Evolutionary conservation across 2,797 vertebrate species (phyloP), one percentile per base, ranked within the genome.

Genomic region (Dendrocincla fuliginosa): DNA sequence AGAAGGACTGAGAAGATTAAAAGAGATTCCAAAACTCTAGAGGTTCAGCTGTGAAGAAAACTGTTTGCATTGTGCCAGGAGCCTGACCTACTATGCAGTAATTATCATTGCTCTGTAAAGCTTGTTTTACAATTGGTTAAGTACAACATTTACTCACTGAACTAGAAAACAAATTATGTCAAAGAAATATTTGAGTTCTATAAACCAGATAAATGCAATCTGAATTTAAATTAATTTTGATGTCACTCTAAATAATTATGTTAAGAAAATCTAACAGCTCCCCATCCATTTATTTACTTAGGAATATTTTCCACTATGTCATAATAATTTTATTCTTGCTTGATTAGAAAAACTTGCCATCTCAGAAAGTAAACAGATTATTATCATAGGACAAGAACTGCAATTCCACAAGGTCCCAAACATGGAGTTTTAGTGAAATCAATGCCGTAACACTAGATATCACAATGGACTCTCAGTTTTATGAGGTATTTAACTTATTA

Each of bases 401-500:
- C 42, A 91, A 70, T 78, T 96, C 91, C 50, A 94, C 75, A 94
- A 94, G n/a, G 65, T 91, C 75, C 42, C 96, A 87, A 98, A 98
- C 93, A 95, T 63, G 95, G 89, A 83, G 97, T 93, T 97, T 86
- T 93, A 98, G 93, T 59, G 63, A 96, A 95, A 93, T 91, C 85
- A 87, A 59, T 95, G 97, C 91, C 86, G 92, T 97, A 97, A 96
- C 57, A 97, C 95, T 96, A 96, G 79, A 42, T 49, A 93, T 85
- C 88, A 96, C 96, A 90, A 95, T 44, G 9, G 24, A 89, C 46
- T 90, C 86, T 28, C 76, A 55, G 67, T 92, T 95, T 84, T 87
- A 93, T 53, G 55, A 75, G 53, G 56, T 78, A 47, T 92, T 70
- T 86, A 76, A 89, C 86, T 67, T 88, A 93, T 94, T 65, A 69